Evolutionary conservation across 2,797 vertebrate species (phyloP), one percentile per base, ranked within the genome.

Genomic region (Pangasius djambal): DNA sequence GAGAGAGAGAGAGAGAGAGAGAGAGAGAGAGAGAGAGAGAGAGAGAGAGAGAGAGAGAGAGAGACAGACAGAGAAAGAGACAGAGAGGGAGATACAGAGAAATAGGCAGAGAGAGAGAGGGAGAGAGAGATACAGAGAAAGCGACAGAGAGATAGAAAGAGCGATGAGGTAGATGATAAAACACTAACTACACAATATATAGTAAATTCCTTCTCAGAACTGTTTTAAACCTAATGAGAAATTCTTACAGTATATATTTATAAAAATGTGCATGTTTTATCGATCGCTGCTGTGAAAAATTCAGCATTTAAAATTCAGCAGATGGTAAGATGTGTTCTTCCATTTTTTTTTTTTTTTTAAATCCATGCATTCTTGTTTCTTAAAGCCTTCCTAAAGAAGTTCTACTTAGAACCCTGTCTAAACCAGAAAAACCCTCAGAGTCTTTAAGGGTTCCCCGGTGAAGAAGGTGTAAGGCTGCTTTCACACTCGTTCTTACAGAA

Each of bases 181-280:
- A 79, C 10, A 10, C 25, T 37, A 59, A 74, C 37, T 15, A 40
- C 57, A 25, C 8, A 86, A 86, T 72, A 82, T 69, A 63, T 82
- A 52, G 63, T 79, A 40, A 48, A 70, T 57, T 90, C 91, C 4
- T 88, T 91, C 88, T 92, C 90, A 86, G 91, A 74, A n/a, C 31
- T 70, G 65, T 87, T 90, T 92, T 91, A 28, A 20, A 44, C 52
- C 40, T 16, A 40, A 28, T 63, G 22, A 59, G 15, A 72, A 88
- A 15, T 40, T n/a, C 57, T 50, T 83, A 15, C 40, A 34, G 28
- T 59, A 18, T 83, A 25, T 75, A 20, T 85, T 78, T 88, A 67
- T 57, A 77, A n/a, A 63, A 85, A 85, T 28, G 22, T 34, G 59
- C n/a, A 52, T 78, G 20, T 78, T 70, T 70, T 65, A 52, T 78